Conservation (phyloP, 2,797 vertebrate species). For the Falco columbarius region DNA sequence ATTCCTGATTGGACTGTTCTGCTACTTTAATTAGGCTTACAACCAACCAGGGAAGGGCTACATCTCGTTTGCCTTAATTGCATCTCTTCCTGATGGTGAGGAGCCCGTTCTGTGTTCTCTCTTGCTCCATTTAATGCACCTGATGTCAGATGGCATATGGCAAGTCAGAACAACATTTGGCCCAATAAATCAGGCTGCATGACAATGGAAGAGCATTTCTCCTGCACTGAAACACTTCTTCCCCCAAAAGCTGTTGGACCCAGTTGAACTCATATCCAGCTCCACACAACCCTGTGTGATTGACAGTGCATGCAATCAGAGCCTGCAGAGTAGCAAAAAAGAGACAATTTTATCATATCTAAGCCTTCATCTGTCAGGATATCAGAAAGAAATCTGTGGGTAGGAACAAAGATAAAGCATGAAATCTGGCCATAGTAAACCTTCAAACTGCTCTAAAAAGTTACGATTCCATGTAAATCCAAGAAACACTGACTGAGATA, state of each 20-base stretch:
- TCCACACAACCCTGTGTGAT: background rate
- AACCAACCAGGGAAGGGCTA: slow-evolving; percentile 30
- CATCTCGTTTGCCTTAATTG: slow-evolving; percentile 59
- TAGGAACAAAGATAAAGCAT: background rate
- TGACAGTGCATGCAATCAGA: background rate
- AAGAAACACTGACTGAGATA: background rate
- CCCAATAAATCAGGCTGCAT: background rate
- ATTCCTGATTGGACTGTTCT: background rate
- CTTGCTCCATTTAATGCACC: background rate
- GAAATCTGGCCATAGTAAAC: background rate
- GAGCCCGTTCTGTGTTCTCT: background rate
- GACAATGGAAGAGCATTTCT: background rate
- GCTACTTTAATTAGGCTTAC: slow-evolving; percentile 13
- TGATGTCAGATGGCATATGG: background rate
- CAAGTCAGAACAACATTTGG: slow-evolving; percentile 1
- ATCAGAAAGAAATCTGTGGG: background rate
- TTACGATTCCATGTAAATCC: background rate
- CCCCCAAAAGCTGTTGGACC: background rate
- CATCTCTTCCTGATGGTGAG: slow-evolving; percentile 1
- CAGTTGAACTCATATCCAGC: background rate
- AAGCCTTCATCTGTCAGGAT: background rate
- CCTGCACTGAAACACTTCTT: background rate
- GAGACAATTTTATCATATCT: background rate
- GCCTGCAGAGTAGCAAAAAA: background rate
- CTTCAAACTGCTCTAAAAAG: background rate